phyloP scores from a whole-genome alignment of 2,113 vertebrate genomes.

The Holacanthus passer region DNA sequence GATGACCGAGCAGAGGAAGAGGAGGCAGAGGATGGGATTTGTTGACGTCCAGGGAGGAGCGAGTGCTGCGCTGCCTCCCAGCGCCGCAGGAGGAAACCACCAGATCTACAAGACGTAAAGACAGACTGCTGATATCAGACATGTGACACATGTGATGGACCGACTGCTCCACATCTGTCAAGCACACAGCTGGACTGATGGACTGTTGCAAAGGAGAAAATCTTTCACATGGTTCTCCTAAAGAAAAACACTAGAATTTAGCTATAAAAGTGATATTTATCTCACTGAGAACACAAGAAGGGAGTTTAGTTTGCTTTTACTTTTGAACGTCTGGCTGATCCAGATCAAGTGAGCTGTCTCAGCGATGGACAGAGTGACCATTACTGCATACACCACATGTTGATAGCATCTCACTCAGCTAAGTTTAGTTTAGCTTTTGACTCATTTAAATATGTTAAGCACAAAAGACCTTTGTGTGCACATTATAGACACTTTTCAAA shows the following conservation, averaged over 20 bases:
- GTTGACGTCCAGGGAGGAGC: conserved; percentile 90
- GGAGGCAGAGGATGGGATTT: conserved; percentile 95
- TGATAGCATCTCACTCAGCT: not conserved
- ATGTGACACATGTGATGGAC: not conserved
- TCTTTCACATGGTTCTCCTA: not conserved
- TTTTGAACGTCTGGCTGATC: not conserved
- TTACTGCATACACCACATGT: not conserved
- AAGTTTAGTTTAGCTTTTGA: not conserved
- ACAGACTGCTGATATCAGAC: not conserved
- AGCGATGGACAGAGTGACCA: not conserved
- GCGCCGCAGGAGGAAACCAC: conserved; percentile 82
- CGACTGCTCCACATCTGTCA: not conserved
- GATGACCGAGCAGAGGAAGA: conserved; percentile 99
- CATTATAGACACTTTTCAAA: no score
- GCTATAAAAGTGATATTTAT: no score
- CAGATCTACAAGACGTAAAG: conserved; percentile 78
- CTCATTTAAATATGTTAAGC: not conserved
- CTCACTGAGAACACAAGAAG: not conserved
- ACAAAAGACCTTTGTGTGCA: not conserved
- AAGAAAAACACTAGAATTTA: conserved; percentile 11
- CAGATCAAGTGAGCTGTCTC: not conserved
- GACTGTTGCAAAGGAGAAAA: not conserved
- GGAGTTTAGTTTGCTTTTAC: not conserved
- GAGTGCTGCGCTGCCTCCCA: conserved; percentile 74
- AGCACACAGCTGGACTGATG: not conserved